Evolutionary conservation across 2,113 vertebrate genomes (phyloP).

Genomic region (Phainopepla nitens): DNA sequence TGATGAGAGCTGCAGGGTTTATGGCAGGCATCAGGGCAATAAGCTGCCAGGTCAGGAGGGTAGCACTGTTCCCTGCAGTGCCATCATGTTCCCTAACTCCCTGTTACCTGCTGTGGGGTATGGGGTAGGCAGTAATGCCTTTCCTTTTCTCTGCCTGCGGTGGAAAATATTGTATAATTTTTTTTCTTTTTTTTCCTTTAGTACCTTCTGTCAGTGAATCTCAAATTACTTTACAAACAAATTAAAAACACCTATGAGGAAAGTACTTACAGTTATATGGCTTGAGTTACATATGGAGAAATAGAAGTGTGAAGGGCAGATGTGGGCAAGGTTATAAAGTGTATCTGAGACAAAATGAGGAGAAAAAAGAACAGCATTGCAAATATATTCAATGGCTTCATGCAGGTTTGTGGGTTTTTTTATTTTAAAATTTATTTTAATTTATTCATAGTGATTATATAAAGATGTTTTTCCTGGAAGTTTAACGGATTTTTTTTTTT

Average conservation of each 20-base stretch:
- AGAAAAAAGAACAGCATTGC: neutral
- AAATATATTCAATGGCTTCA: neutral
- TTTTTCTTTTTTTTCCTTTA: neutral
- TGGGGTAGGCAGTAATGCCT: neutral
- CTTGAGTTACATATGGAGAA: neutral
- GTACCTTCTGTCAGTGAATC: constrained; percentile 18
- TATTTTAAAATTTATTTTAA: no score
- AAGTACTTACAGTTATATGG: neutral
- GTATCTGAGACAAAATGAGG: neutral
- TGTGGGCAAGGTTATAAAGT: neutral
- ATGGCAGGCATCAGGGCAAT: neutral
- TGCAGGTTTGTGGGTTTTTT: neutral
- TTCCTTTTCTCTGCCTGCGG: neutral
- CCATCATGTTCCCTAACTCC: neutral
- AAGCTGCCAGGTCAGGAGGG: constrained; percentile 17
- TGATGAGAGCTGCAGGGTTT: constrained; percentile 6
- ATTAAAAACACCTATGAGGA: constrained; percentile 12
- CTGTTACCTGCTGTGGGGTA: neutral
- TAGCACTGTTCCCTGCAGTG: neutral
- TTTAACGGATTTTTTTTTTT: neutral
- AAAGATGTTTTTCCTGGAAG: neutral
- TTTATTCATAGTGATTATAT: neutral
- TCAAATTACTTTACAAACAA: constrained; percentile 11
- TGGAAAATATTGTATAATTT: neutral
- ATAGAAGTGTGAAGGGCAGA: neutral